phyloP scores from a whole-genome alignment of 2,888 invertebrate genomes.

The Drosophila atripex region DNA sequence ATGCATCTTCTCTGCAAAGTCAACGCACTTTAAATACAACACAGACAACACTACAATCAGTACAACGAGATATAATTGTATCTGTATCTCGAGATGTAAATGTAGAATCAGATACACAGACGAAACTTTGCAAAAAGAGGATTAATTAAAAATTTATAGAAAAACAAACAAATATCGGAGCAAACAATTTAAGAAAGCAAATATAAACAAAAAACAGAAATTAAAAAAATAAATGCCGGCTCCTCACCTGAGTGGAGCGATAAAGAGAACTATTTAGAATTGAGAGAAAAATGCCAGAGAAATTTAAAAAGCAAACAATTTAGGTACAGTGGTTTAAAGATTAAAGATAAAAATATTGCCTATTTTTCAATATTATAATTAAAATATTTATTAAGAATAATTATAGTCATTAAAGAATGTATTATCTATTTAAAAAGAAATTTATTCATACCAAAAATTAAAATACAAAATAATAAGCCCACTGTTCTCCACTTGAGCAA shows the following conservation, averaged over 20 bases:
- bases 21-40: conserved; percentile 50
- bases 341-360: not conserved
- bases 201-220: conserved; percentile 56
- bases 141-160: conserved; percentile 41
- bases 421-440: not conserved
- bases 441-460: not conserved
- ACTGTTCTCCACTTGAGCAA: conserved; percentile 5
- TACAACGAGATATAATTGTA: conserved; percentile 10
- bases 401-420: no score
- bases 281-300: conserved; percentile 15
- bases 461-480: not conserved
- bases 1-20: conserved; percentile 16
- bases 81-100: not conserved
- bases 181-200: conserved; percentile 35
- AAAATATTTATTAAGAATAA: no score
- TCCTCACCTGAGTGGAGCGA: conserved; percentile 42
- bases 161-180: conserved; percentile 38
- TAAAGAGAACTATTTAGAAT: conserved; percentile 8
- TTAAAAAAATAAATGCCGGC: conserved; percentile 57
- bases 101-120: not conserved
- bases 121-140: conserved; percentile 5
- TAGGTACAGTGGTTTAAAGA: conserved; percentile 44
- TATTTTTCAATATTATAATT: no score
- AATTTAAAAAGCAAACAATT: conserved; percentile 8
- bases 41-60: conserved; percentile 11